Evolutionary conservation across 2,888 invertebrate species (phyloP), one percentile per base, ranked within the genome.

Genomic region (Agrochola circellaris): DNA sequence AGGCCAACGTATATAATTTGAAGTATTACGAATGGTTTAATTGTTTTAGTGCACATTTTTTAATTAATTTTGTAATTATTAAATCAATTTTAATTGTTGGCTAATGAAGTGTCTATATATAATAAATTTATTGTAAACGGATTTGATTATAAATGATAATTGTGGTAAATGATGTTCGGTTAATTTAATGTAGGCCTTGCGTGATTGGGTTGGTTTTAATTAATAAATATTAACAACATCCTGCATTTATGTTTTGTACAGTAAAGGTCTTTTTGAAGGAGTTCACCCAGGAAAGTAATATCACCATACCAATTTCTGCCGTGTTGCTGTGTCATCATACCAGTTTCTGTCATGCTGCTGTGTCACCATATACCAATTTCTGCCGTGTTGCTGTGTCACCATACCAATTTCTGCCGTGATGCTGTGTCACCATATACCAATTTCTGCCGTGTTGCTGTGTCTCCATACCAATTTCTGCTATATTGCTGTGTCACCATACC

Each of bases 131-230:
- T 65, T 68, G 48, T 11, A n/a, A 51, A 17, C n/a, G 56, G 64
- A 51, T 74, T 77, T 60, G 13, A 56, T 69, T 69, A 77, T 54
- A 66, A 51, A 75, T 54, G 45, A 30, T 82, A 77, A 81, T 81
- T 65, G 38, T 72, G 51, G 34, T 61, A 15, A 71, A 54, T 64
- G 34, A 66, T 76, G 77, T 51, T 58, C 42, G 0, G 17, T 20
- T 38, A 42, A 45, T 71, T 70, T 42, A 42, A 67, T 45, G 23
- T 65, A 69, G 72, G 65, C 77, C 56, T 68, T 81, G 77, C 64
- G 64, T 81, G 77, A 72, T 68, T 48, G 1, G 30, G 38, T 68
- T 72, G 64, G 15, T 17, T 23, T 68, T 60, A 26, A 67, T 75
- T 4, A 65, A 11, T 38, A 45, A 11, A 64, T 62, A 3, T 30